These are phyloP conservation scores for Sinotaia quadrata DNA, from an alignment of 2,888 invertebrate species.

Conservation along the genomic window DNA sequence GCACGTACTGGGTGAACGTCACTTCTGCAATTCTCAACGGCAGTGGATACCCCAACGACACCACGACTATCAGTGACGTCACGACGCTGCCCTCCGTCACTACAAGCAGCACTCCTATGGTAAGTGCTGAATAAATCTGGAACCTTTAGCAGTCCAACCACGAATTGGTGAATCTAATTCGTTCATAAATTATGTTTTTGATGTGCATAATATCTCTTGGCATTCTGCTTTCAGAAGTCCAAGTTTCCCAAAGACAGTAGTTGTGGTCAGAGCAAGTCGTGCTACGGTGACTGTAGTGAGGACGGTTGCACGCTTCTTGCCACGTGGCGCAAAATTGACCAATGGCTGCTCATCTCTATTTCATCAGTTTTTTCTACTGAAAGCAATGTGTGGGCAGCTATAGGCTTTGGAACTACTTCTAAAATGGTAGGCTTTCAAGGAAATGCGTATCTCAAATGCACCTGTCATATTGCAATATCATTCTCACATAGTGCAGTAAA, in stretches of 20 bases:
- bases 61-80: too few relatives aligned
- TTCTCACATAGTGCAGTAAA: too few relatives aligned
- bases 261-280: slow-evolving; percentile 32
- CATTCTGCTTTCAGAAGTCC: background rate
- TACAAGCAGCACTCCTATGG: too few relatives aligned
- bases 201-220: too few relatives aligned
- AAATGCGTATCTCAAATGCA: too few relatives aligned
- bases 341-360: slow-evolving; percentile 16
- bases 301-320: slow-evolving; percentile 23
- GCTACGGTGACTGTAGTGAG: slow-evolving; percentile 30
- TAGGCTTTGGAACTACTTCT: slow-evolving; percentile 26
- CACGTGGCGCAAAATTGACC: slow-evolving; percentile 16
- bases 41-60: background rate
- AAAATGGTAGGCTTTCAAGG: too few relatives aligned
- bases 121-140: too few relatives aligned
- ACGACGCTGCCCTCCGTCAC: background rate
- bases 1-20: slow-evolving; percentile 12
- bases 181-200: too few relatives aligned
- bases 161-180: too few relatives aligned
- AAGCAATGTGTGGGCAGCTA: slow-evolving; percentile 4
- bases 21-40: background rate
- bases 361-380: slow-evolving; percentile 9
- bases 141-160: too few relatives aligned
- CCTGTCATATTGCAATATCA: too few relatives aligned
- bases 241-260: slow-evolving; percentile 26